Evolutionary conservation across 2,888 invertebrate genomes (phyloP), one percentile per base, ranked within the genome.

Genomic region (Lingula anatina): DNA sequence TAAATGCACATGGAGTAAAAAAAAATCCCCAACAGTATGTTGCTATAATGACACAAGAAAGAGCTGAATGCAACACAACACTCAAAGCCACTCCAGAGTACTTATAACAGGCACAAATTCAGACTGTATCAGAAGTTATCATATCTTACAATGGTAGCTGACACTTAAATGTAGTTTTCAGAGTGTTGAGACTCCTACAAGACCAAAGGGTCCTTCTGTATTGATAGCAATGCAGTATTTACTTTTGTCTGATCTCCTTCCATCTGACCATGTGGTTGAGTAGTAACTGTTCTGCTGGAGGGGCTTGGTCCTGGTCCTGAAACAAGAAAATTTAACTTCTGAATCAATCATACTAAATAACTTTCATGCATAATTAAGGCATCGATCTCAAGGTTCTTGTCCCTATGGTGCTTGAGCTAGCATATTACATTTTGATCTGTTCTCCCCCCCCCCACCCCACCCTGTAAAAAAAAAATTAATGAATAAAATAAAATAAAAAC

Each of bases 241-340:
- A 74, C 72, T 61, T 66, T 31, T 67, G 59, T 42, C 74, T 58
- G 5, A 68, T 65, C 42, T 60, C 54, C 51, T 71, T 74, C 75
- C 75, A 75, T 24, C 71, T 57, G 3, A 54, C 57, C 69, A 75
- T 68, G 55, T 75, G 73, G 49, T 66, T 62, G 35, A 72, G 47
- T 39, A 75, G 55, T n/a, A 75, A 55, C 28, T 67, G 62, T 50
- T 74, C 72, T 23, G 71, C 65, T 4, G 66, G 60, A 4, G 71
- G 70, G 1, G 64, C 66, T 35, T 49, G 50, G 20, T 62, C 65
- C 24, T 64, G 65, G 47, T 72, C 70, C 72, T 73, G 50, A 12
- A 54, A 54, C 37, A 15, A 44, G 35, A 24, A n/a, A n/a, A n/a
- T n/a, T 21, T 7, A 3, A 15, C n/a, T 21, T n/a, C 7, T 7